Conservation (phyloP, 2,113 vertebrate genomes). For the Deroptyus accipitrinus region DNA sequence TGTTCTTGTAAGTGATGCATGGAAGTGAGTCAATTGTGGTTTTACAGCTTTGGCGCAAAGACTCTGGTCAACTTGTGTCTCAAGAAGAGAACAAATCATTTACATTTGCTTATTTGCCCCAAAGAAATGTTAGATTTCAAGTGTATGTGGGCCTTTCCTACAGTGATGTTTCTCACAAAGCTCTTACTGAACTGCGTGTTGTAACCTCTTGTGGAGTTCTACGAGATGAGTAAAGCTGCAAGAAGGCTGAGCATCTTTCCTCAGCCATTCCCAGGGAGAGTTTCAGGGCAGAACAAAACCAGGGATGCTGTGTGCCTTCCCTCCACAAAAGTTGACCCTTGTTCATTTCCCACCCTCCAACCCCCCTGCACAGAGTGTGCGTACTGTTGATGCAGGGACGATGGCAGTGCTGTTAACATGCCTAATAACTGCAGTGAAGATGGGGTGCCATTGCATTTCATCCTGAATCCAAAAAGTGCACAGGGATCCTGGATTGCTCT, state of each 20-base stretch:
- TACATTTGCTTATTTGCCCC: neutral
- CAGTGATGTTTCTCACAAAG: neutral
- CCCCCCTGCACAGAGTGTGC: neutral
- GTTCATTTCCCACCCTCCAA: neutral
- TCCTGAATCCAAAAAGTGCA: neutral
- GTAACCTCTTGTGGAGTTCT: neutral
- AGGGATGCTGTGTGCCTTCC: neutral
- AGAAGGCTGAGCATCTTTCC: neutral
- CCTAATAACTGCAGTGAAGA: neutral
- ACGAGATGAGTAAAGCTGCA: neutral
- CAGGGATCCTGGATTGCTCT: neutral
- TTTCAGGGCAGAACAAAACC: neutral
- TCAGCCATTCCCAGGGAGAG: neutral
- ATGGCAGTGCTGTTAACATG: neutral
- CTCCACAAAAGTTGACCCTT: neutral
- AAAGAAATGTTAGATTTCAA: neutral
- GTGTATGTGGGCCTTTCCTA: neutral
- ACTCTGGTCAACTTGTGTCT: neutral
- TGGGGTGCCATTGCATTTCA: neutral
- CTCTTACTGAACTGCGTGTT: neutral
- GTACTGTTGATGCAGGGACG: neutral
- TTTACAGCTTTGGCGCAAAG: neutral
- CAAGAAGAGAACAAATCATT: neutral
- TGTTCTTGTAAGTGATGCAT: neutral
- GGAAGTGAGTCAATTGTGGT: neutral